Base-by-base conservation (phyloP, 2,113 vertebrate species). In the Gopherus flavomarginatus region DNA sequence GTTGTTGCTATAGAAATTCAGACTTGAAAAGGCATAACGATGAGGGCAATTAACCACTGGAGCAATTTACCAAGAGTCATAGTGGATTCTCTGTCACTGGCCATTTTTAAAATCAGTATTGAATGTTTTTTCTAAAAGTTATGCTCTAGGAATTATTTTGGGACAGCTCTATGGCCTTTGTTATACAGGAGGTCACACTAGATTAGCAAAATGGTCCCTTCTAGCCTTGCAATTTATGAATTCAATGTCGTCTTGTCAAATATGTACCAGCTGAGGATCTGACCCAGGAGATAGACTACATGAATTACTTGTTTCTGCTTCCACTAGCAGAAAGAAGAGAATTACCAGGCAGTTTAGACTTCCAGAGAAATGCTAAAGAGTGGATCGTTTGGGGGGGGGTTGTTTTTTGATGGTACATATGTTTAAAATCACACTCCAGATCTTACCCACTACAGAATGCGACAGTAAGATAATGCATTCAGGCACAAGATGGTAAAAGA, bases 281-380 rank as follows among this genome's bases (percentile, higher is more conserved):
- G 88, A 82, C 65, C 57, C 22, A 78, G 75, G 21, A 78, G 88
- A 90, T 26, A 56, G 52, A 79, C 47, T 85, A 2, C 0, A 65
- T 75, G 42, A 35, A 42, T 59, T 35, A 56, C 29, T 86, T 62
- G 29, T 59, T 52, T 56, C 83, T 92, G 83, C 38, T 89, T 56
- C 16, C 24, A 52, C n/a, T 19, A 10, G 38, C 87, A 81, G 84
- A 84, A 75, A 47, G 86, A 47, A 65, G 35, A 7, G 31, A 88
- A 83, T 92, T 91, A 81, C 90, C 77, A 65, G 81, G 93, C 12
- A 2, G 57, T 87, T 96, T 79, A 65, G 69, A 53, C 79, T 88
- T 72, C 53, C 79, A 86, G 53, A 85, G 87, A 91, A 91, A 81
- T 8, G n/a, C 86, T 1, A 2, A 47, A 35, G 85, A 54, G 80